Evolutionary conservation across 2,113 vertebrate species (phyloP).

Genomic region (Varanus komodoensis): DNA sequence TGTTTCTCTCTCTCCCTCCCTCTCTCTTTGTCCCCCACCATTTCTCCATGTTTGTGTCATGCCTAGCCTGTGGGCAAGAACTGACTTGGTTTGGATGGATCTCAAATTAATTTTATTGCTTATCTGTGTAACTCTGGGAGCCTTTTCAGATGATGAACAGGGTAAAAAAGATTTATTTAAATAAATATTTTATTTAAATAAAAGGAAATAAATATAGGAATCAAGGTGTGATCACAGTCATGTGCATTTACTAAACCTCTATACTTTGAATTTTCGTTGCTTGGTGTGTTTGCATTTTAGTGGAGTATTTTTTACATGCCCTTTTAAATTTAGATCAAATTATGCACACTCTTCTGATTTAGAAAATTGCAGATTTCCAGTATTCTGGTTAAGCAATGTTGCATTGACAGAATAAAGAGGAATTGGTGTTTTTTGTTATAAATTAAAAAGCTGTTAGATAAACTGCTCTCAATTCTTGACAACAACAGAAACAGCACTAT

Average conservation of each 20-base stretch:
- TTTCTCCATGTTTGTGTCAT: background rate
- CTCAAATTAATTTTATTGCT: background rate
- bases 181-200: no score
- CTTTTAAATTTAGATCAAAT: conserved; percentile 7
- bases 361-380: conserved; percentile 3
- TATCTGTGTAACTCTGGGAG: background rate
- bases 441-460: conserved; percentile 30
- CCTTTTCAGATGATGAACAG: background rate
- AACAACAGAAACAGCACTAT: conserved; percentile 41
- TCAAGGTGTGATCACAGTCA: background rate
- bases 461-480: background rate
- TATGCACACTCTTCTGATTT: background rate
- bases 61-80: background rate
- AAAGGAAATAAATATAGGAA: background rate
- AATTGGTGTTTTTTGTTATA: conserved; percentile 10
- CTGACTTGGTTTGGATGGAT: background rate
- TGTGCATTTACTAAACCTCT: background rate
- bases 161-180: background rate
- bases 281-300: conserved; percentile 25
- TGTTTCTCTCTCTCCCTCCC: background rate
- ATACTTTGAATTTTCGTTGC: background rate
- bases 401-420: background rate
- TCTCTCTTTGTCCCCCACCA: background rate
- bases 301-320: background rate
- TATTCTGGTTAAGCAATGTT: background rate